phyloP scores from a whole-genome alignment of 1,140 invertebrate species.

The Nylanderia fulva region DNA sequence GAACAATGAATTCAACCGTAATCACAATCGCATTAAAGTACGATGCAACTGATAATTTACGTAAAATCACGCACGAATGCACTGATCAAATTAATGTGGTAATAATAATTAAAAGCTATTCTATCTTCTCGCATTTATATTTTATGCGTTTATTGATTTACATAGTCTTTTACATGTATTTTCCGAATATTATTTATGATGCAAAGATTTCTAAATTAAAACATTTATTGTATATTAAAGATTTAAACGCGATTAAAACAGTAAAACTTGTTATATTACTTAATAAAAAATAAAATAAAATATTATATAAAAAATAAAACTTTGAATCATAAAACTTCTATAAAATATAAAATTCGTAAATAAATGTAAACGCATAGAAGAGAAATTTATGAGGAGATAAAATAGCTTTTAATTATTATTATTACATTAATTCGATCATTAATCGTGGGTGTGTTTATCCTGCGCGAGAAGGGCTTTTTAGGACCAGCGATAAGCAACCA shows the following conservation, averaged over 20 bases:
- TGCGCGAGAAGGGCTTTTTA: neutral
- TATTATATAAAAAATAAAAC: too few species aligned
- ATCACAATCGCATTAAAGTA: constrained; percentile 36
- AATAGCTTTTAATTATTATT: too few species aligned
- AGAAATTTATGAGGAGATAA: too few species aligned
- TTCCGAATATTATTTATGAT: neutral
- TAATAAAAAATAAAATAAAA: neutral
- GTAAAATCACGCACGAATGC: constrained; percentile 26
- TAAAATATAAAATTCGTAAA: too few species aligned
- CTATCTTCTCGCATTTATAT: constrained; percentile 22
- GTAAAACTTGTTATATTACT: neutral
- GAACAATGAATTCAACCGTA: constrained; percentile 31
- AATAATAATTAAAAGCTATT: constrained; percentile 35
- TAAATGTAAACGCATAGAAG: too few species aligned
- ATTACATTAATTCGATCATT: too few species aligned
- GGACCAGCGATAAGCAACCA: neutral
- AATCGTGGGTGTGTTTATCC: neutral
- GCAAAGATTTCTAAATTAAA: neutral
- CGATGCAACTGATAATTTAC: constrained; percentile 38
- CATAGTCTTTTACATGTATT: neutral
- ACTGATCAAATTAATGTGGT: constrained; percentile 11
- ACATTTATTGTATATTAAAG: neutral
- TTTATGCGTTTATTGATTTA: neutral
- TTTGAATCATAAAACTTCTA: too few species aligned
- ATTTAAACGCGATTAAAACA: neutral